A percentile compares a stretch with the other conserved stretches of the same genome.
Evolutionary conservation across 2,113 vertebrate species (phyloP).

Genomic region (Heterotis niloticus): DNA sequence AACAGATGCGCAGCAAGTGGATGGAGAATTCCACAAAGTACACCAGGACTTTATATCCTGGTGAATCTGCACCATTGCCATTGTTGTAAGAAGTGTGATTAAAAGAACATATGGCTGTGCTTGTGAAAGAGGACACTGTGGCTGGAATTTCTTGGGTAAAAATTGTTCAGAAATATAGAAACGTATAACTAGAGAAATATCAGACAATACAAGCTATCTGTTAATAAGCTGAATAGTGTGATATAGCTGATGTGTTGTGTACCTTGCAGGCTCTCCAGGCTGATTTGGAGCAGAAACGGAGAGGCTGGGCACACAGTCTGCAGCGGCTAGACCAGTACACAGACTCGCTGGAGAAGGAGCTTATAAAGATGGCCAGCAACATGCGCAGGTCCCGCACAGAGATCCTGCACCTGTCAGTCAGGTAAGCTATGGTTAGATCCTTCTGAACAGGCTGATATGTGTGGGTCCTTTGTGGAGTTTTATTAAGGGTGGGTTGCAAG

Average conservation of each 20-base stretch:
- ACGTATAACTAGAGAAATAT: too few species aligned
- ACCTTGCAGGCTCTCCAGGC: conserved; percentile 48
- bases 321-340: conserved; percentile 71
- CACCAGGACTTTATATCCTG: too few species aligned
- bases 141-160: too few species aligned
- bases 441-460: neutral
- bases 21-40: too few species aligned
- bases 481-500: conserved; percentile 20
- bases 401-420: conserved; percentile 73
- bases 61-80: too few species aligned
- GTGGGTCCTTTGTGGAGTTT: neutral
- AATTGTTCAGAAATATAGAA: neutral
- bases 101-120: too few species aligned
- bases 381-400: conserved; percentile 75
- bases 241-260: too few species aligned
- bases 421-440: conserved; percentile 55
- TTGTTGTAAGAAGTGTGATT: too few species aligned
- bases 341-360: conserved; percentile 72
- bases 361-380: conserved; percentile 70
- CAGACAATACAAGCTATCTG: too few species aligned
- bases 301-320: conserved; percentile 67
- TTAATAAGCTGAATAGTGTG: too few species aligned
- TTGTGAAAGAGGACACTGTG: too few species aligned
- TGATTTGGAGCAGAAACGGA: conserved; percentile 61
- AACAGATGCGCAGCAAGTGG: too few species aligned